Evolutionary conservation across 2,113 vertebrate genomes (phyloP), one percentile per base, ranked within the genome.

Genomic region (Erpornis zantholeuca): DNA sequence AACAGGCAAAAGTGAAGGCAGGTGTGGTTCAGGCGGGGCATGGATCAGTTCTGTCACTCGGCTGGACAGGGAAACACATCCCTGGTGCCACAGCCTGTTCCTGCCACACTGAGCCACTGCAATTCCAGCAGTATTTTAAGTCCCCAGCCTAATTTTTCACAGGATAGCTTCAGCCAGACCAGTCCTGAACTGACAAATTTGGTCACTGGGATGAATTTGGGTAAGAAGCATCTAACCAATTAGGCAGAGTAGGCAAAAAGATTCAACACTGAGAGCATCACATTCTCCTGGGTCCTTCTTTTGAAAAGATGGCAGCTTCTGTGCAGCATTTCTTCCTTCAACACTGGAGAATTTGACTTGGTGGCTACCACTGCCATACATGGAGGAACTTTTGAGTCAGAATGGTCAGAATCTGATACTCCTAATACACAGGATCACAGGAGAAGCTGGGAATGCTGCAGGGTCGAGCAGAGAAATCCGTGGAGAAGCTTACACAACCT

Each of bases 381-480:
- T 35, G 44, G 24, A 35, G 29, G 52, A 29, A 66, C 3, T 35
- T 47, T 35, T 3, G 25, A 25, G 45, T 24, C 61, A 57, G 29
- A 49, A 66, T 42, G 15, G 42, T 12, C 42, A 42, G 52, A 86
- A 50, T 25, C 42, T 42, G 61, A 14, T 10, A 66, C 64, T 85
- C 20, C 2, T 10, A 36, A 59, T 16, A n/a, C 23, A 9, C 6
- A 23, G 19, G 3, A 24, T 14, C 15, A 18, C 13, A 5, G 53
- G 31, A 44, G 36, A 76, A 44, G 42, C 24, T 29, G 44, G 13
- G 36, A 42, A 42, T 50, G 52, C 61, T 59, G 44, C 24, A 75
- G 28, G 73, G 20, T 3, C 0, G 2, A 56, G n/a, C 24, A 85
- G 29, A 42, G 42, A 35, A 66, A 42, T 49, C 10, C 0, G 0